Conservation (phyloP, 2,888 invertebrate genomes). For the Doris montereyensis region DNA sequence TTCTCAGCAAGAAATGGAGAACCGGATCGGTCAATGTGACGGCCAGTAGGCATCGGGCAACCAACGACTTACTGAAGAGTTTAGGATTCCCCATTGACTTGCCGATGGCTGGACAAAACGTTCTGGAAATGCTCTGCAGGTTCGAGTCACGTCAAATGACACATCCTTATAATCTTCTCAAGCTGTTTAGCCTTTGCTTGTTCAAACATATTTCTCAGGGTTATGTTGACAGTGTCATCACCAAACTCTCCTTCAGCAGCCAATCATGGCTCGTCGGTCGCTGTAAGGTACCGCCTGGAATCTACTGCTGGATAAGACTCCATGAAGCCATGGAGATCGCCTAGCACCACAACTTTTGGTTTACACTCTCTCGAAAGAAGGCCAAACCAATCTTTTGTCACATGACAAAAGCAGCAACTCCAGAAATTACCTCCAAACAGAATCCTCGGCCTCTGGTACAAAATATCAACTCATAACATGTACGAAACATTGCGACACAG, state of each 20-base stretch:
- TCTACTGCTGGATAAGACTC: constrained; percentile 35
- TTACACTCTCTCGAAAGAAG: not conserved
- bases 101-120: constrained; percentile 18
- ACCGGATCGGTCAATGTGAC: constrained; percentile 28
- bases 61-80: constrained; percentile 10
- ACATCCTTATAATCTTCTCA: constrained; percentile 36
- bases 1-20: constrained; percentile 21
- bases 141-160: constrained; percentile 37
- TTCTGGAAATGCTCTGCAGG: constrained; percentile 31
- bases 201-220: constrained; percentile 25
- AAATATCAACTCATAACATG: not conserved
- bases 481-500: constrained; percentile 15
- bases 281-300: constrained; percentile 26
- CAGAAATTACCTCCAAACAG: not conserved
- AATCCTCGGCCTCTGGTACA: constrained; percentile 23
- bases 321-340: not conserved
- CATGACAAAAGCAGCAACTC: constrained; percentile 6
- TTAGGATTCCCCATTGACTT: constrained; percentile 31
- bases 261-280: constrained; percentile 20
- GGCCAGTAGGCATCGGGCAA: constrained; percentile 21
- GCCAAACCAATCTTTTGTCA: not conserved
- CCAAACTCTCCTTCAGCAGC: not conserved
- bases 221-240: constrained; percentile 28
- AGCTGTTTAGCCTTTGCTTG: constrained; percentile 24
- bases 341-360: not conserved